A percentile compares a stretch with the other conserved stretches of the same genome.
These are phyloP conservation scores for Diglossa cyanea DNA, from an alignment of 2,797 vertebrate genomes.

Conservation along the genomic window DNA sequence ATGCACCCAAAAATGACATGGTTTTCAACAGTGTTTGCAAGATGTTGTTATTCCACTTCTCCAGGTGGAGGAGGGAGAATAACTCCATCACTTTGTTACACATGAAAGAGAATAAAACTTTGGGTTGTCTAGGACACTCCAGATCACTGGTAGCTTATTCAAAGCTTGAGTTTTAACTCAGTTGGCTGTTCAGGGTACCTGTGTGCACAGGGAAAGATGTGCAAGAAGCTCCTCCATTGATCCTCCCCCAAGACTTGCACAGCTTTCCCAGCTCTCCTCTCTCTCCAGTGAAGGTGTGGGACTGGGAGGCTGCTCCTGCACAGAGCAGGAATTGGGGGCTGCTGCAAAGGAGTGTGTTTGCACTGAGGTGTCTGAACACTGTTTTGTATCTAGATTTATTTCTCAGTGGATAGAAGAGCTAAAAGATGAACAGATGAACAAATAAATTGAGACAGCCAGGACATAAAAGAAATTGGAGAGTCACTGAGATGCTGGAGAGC, in stretches of 20 bases:
- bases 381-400: background rate
- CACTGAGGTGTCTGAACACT: background rate
- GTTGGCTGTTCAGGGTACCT: background rate
- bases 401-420: slow-evolving; percentile 1
- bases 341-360: background rate
- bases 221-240: background rate
- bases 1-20: background rate
- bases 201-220: background rate
- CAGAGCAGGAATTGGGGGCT: background rate
- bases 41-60: background rate
- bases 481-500: background rate
- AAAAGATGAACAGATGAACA: slow-evolving; percentile 36
- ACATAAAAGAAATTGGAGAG: slow-evolving; percentile 7
- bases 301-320: background rate
- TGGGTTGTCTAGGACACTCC: background rate
- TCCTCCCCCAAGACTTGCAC: background rate
- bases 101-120: background rate
- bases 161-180: background rate
- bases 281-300: background rate
- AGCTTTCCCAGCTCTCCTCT: background rate
- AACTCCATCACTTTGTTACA: background rate
- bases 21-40: background rate
- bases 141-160: background rate
- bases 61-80: background rate
- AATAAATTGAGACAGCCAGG: slow-evolving; percentile 13